Evolutionary conservation across 2,888 invertebrate genomes (phyloP).

Genomic region (Drosophila helvetica): DNA sequence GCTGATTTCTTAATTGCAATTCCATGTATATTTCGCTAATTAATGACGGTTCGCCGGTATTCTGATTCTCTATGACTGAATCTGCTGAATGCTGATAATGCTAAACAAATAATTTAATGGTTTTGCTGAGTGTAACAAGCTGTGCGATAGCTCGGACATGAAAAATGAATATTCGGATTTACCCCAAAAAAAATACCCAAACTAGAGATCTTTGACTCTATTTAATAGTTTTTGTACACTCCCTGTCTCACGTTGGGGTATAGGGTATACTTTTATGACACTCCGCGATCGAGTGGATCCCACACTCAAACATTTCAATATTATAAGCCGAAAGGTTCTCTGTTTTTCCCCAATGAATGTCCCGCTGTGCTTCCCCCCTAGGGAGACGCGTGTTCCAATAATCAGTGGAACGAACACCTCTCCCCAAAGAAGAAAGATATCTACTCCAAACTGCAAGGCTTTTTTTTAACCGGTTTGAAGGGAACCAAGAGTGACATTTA

Average conservation of each 20-base stretch:
- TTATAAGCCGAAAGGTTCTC: background rate
- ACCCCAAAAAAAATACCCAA: too few relatives aligned
- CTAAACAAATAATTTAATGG: background rate
- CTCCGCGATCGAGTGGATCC: background rate
- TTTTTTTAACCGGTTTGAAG: slow-evolving; percentile 38
- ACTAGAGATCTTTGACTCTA: background rate
- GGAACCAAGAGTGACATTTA: slow-evolving; percentile 10
- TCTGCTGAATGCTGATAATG: slow-evolving; percentile 2
- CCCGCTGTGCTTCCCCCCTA: background rate
- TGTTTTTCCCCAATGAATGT: background rate
- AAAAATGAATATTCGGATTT: too few relatives aligned
- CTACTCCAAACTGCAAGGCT: slow-evolving; percentile 1
- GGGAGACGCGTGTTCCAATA: background rate
- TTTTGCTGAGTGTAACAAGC: background rate
- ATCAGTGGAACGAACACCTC: background rate
- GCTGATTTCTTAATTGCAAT: slow-evolving; percentile 22
- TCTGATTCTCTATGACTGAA: slow-evolving; percentile 12
- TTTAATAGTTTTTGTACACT: too few relatives aligned
- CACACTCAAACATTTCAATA: background rate
- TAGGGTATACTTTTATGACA: background rate
- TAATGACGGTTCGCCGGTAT: slow-evolving; percentile 8
- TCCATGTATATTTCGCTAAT: slow-evolving; percentile 22
- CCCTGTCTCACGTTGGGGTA: background rate
- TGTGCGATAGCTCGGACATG: background rate
- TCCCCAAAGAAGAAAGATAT: slow-evolving; percentile 4